These are phyloP conservation scores for Leucozona laternaria DNA, from an alignment of 2,888 invertebrate genomes.

Conservation along the genomic window DNA sequence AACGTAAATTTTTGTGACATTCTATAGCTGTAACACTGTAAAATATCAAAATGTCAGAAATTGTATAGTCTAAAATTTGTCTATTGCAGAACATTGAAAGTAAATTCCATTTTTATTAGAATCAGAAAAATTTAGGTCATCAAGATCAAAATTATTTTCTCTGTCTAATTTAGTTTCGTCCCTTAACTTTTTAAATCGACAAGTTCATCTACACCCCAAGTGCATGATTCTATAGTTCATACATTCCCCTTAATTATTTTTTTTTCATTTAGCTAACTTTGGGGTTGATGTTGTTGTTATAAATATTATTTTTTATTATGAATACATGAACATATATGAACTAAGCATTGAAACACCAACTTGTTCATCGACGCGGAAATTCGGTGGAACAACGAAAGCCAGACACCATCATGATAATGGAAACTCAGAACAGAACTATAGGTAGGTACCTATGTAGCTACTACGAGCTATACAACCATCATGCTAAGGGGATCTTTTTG, in stretches of 20 bases:
- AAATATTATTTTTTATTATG: neutral
- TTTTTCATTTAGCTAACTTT: conserved; percentile 9
- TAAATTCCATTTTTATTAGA: neutral
- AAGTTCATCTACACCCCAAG: conserved; percentile 2
- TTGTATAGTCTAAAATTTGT: no score
- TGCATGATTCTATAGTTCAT: neutral
- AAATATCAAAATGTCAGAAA: no score
- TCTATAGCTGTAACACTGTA: no score
- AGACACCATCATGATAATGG: conserved; percentile 7
- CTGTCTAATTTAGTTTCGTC: neutral
- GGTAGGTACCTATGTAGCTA: neutral
- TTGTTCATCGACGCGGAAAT: conserved; percentile 67
- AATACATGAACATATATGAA: conserved; percentile 18
- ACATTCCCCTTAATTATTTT: neutral
- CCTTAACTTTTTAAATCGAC: neutral
- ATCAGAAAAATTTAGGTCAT: neutral
- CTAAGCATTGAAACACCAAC: conserved; percentile 51
- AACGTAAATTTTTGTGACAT: no score
- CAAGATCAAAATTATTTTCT: neutral
- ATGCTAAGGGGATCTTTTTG: conserved; percentile 7
- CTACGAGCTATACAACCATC: neutral
- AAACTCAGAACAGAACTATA: conserved; percentile 2
- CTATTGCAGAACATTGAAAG: no score
- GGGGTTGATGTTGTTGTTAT: neutral
- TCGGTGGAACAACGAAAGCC: conserved; percentile 24